A percentile compares a stretch with the other conserved stretches of the same genome.
phyloP scores from a whole-genome alignment of 2,113 vertebrate genomes.

The Eurypyga helias region DNA sequence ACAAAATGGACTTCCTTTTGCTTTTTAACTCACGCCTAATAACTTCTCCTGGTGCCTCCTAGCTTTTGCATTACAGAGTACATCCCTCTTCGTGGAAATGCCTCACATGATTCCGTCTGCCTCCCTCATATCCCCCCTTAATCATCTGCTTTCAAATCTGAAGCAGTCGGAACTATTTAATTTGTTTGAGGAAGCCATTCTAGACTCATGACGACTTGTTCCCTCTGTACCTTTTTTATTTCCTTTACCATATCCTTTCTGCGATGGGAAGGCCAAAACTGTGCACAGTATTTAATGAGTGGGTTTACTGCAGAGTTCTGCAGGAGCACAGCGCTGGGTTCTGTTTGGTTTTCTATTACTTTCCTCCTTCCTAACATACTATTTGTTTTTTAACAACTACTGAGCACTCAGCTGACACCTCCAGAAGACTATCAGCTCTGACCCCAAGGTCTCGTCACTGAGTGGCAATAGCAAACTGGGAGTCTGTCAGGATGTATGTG shows the following conservation, averaged over 20 bases:
- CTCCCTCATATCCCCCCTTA: not conserved
- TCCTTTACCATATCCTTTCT: not conserved
- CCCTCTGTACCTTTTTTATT: not conserved
- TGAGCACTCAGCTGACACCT: conserved; percentile 32
- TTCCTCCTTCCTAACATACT: conserved; percentile 9
- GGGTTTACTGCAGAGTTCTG: not conserved
- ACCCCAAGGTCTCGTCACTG: conserved; percentile 29
- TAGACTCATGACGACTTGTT: not conserved
- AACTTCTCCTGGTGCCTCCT: not conserved
- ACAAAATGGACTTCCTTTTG: not conserved
- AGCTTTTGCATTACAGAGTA: not conserved
- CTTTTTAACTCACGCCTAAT: not conserved
- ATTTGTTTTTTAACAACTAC: conserved; percentile 21
- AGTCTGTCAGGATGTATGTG: conserved; percentile 25
- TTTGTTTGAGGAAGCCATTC: not conserved
- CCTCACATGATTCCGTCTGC: not conserved
- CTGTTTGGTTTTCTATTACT: conserved; percentile 14
- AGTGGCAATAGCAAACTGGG: conserved; percentile 18
- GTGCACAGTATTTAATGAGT: not conserved
- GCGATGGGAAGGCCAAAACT: not conserved
- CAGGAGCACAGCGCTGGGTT: not conserved
- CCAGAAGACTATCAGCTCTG: conserved; percentile 11
- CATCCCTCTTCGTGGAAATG: not conserved
- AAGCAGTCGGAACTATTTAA: not conserved
- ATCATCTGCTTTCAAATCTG: not conserved